phyloP scores from a whole-genome alignment of 2,797 vertebrate species.

The Anguilla obscura region DNA sequence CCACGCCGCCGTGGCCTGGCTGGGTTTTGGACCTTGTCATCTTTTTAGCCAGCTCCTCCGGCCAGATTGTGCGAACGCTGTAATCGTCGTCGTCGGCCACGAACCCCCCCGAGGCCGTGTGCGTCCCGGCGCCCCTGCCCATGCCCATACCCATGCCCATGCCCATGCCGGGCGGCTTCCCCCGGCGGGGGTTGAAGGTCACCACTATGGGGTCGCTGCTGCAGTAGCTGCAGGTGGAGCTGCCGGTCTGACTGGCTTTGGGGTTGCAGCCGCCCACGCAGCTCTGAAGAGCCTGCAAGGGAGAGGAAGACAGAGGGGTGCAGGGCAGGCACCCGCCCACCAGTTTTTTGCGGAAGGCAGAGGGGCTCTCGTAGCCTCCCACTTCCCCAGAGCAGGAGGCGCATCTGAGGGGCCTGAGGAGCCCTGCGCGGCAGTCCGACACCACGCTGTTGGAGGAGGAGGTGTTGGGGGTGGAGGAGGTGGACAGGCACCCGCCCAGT shows the following conservation, averaged over 20 bases:
- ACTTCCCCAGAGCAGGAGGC: conserved; percentile 72
- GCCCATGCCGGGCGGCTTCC: conserved; percentile 67
- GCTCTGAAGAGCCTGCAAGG: conserved; percentile 76
- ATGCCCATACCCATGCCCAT: conserved; percentile 61
- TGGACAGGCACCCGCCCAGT: conserved; percentile 75
- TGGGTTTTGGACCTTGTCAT: conserved; percentile 76
- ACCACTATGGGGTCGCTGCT: conserved; percentile 87
- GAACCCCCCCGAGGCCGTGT: conserved; percentile 56
- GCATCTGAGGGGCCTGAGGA: conserved; percentile 72
- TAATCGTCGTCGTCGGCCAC: conserved; percentile 78
- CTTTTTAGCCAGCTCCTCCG: conserved; percentile 80
- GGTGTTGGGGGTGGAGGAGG: conserved; percentile 75
- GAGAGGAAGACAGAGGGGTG: conserved; percentile 69
- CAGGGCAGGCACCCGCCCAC: conserved; percentile 80
- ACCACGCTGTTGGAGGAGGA: conserved; percentile 77
- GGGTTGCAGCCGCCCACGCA: conserved; percentile 79
- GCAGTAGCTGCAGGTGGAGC: conserved; percentile 85
- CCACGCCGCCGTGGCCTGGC: conserved; percentile 66
- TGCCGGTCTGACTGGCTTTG: conserved; percentile 77
- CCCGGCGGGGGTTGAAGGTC: conserved; percentile 77
- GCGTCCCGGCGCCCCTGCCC: conserved; percentile 53
- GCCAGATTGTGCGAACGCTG: conserved; percentile 83
- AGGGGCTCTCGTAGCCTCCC: conserved; percentile 71
- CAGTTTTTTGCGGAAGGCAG: conserved; percentile 71
- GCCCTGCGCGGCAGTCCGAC: conserved; percentile 68